A percentile compares a stretch with the other conserved stretches of the same genome.
These are phyloP conservation scores for Aptenodytes forsteri DNA, from an alignment of 2,113 vertebrate genomes.

Conservation along the genomic window DNA sequence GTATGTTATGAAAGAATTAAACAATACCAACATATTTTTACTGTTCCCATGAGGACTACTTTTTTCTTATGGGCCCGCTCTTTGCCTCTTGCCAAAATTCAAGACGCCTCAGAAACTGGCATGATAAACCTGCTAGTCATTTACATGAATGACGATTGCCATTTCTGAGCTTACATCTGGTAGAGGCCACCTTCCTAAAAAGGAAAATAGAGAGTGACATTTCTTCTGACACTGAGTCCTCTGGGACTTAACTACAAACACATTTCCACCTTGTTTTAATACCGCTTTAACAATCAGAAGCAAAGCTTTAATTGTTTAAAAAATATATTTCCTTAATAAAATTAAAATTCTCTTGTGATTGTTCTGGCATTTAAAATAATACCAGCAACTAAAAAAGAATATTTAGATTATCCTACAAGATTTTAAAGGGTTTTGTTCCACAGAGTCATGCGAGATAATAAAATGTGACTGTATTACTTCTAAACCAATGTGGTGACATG, in stretches of 20 bases:
- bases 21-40: constrained; percentile 56
- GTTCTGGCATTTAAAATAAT: background rate
- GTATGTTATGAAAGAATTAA: constrained; percentile 67
- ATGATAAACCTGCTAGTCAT: constrained; percentile 47
- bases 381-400: background rate
- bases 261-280: background rate
- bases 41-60: constrained; percentile 17
- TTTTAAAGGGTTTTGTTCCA: background rate
- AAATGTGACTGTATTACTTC: background rate
- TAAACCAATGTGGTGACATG: background rate
- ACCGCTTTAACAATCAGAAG: background rate
- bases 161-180: background rate
- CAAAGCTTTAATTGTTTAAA: background rate
- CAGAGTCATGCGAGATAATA: background rate
- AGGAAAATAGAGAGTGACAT: background rate
- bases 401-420: background rate
- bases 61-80: constrained; percentile 20
- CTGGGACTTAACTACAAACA: constrained; percentile 8
- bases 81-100: constrained; percentile 38
- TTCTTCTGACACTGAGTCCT: background rate
- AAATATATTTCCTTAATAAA: background rate
- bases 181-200: constrained; percentile 14
- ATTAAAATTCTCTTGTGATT: background rate
- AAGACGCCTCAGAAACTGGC: constrained; percentile 12
- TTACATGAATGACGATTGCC: background rate